Evolutionary conservation across 2,797 vertebrate genomes (phyloP).

Genomic region (Brachyalestes nurse): DNA sequence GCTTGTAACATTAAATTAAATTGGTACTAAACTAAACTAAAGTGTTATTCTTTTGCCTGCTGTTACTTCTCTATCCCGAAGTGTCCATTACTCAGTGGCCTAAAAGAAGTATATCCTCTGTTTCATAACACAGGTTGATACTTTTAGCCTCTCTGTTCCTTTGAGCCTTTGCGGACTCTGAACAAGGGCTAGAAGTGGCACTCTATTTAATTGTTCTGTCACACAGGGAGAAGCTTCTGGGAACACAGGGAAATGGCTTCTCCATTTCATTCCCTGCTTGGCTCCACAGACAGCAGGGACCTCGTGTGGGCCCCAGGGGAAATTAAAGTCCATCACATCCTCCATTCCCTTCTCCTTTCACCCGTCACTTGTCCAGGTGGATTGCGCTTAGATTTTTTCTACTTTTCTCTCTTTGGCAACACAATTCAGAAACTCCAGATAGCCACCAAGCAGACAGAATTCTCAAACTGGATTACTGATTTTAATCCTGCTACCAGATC

Average conservation of each 20-base stretch:
- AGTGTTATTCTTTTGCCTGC: neutral
- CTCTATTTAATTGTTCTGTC: neutral
- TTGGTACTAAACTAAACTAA: neutral
- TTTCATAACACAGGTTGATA: neutral
- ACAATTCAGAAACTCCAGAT: too few species aligned
- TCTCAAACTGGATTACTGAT: neutral
- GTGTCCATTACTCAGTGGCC: neutral
- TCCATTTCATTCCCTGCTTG: slow-evolving; percentile 7
- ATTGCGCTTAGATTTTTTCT: neutral
- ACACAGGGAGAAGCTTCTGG: slow-evolving; percentile 9
- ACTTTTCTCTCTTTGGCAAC: neutral
- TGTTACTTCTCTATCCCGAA: neutral
- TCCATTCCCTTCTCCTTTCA: slow-evolving; percentile 21
- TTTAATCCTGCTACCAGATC: slow-evolving; percentile 2
- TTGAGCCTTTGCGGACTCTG: neutral
- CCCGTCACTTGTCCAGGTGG: slow-evolving; percentile 40
- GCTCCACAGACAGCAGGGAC: neutral
- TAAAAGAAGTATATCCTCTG: neutral
- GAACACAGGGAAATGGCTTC: too few species aligned
- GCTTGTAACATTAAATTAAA: too few species aligned
- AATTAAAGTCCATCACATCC: slow-evolving; percentile 38
- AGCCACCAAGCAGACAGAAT: neutral
- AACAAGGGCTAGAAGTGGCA: slow-evolving; percentile 1
- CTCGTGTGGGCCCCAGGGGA: slow-evolving; percentile 16
- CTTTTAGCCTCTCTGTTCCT: neutral